Evolutionary conservation across 1,140 invertebrate genomes (phyloP), one percentile per base, ranked within the genome.

Genomic region (Brachystomella parvula): DNA sequence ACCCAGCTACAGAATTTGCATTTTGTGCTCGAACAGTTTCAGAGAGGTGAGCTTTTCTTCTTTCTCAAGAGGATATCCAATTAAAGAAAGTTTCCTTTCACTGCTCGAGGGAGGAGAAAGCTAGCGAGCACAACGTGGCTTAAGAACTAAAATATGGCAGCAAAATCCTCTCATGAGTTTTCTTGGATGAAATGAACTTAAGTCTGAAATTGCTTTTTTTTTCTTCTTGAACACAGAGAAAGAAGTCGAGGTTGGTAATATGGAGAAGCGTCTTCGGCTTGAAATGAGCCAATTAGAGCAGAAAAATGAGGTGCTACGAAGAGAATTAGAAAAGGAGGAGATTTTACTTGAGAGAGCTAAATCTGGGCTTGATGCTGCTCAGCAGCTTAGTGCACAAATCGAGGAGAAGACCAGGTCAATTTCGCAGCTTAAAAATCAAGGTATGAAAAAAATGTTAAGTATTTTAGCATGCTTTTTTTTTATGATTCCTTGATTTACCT

Each of bases 21-120:
- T 64, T 73, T 73, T 69, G 72, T 73, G 19, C 58, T 73, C 26
- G 72, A 73, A 33, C 69, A 71, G 33, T 73, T 73, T 65, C 72
- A 73, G 47, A 73, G 70, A 71, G 72, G 69, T 71, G 49, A 64
- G 64, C n/a, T 19, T 2, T 30, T 12, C 3, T 28, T 9, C 21
- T 17, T 28, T 56, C 26, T 19, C 21, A 49, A 47, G 2, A 12
- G 24, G 44, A 28, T 29, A 47, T n/a, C 61, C 24, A 47, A 47
- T 63, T 53, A 30, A 6, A 3, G 21, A 49, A 24, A 63, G 12
- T 6, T 63, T 49, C 15, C 3, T 61, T 24, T 60, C 6, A 3
- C 58, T 6, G 9, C 58, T 39, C 19, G 6, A 39, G 35, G 35
- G 35, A 39, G 49, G 24, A 24, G 49, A 53, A 53, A 53, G 6